phyloP scores from a whole-genome alignment of 2,797 vertebrate genomes.

The Sebastes taczanowskii region DNA sequence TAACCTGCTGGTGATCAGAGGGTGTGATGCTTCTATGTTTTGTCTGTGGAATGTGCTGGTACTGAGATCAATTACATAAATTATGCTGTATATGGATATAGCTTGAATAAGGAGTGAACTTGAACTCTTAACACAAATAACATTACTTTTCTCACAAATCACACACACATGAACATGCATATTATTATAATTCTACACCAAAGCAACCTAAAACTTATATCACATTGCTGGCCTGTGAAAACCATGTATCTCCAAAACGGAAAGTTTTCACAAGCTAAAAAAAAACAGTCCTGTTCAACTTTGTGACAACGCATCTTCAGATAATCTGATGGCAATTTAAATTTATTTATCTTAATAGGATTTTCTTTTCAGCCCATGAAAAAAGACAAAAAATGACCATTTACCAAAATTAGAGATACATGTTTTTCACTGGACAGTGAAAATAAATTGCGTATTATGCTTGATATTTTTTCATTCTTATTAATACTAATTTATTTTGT shows the following conservation, averaged over 20 bases:
- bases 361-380: not conserved
- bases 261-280: too few species aligned
- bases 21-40: not conserved
- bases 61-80: not conserved
- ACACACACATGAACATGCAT: too few species aligned
- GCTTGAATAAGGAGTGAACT: too few species aligned
- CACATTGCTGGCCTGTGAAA: not conserved
- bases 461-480: not conserved
- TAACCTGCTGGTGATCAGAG: too few species aligned
- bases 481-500: not conserved
- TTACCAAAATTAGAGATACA: too few species aligned
- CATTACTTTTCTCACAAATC: too few species aligned
- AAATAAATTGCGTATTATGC: not conserved
- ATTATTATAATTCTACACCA: not conserved
- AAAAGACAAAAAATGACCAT: too few species aligned
- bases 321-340: not conserved
- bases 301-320: too few species aligned
- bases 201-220: not conserved
- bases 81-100: not conserved
- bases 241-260: too few species aligned
- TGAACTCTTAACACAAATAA: too few species aligned
- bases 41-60: not conserved
- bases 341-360: not conserved
- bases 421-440: too few species aligned
- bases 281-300: too few species aligned